Evolutionary conservation across 2,888 invertebrate genomes (phyloP).

Genomic region (Lysandra coridon): DNA sequence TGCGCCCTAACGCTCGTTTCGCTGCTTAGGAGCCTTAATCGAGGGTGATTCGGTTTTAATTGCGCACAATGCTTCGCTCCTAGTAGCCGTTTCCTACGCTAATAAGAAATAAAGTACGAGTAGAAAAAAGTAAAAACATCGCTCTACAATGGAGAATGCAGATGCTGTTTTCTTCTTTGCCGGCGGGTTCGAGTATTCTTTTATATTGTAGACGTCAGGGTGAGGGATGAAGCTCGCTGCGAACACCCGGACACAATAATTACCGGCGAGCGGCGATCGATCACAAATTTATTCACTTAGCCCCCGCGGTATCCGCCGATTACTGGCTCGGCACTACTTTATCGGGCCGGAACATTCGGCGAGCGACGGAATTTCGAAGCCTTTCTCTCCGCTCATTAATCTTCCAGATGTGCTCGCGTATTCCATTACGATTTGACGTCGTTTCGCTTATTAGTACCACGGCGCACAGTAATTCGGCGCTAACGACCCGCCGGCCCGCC

Average conservation of each 20-base stretch:
- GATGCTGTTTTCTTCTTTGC: neutral
- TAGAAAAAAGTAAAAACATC: neutral
- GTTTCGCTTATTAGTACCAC: neutral
- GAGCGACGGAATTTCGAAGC: neutral
- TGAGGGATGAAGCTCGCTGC: neutral
- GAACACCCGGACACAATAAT: neutral
- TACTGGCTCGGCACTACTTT: neutral
- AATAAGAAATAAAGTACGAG: neutral
- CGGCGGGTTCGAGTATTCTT: neutral
- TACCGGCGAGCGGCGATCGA: neutral
- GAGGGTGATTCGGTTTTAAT: neutral
- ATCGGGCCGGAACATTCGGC: neutral
- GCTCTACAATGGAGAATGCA: neutral
- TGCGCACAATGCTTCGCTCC: neutral
- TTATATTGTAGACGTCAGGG: neutral
- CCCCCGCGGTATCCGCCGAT: neutral
- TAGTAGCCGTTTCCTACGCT: neutral
- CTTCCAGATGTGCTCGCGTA: neutral
- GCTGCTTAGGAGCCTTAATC: neutral
- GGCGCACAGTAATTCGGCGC: neutral
- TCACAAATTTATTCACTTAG: conserved; percentile 11
- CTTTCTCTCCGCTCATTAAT: conserved; percentile 10
- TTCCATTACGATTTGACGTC: conserved; percentile 15
- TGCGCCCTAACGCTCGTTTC: neutral
- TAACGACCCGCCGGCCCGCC: conserved; percentile 12